Evolutionary conservation across 2,888 invertebrate genomes (phyloP), one percentile per base, ranked within the genome.

Genomic region (Andricus quercusramuli): DNA sequence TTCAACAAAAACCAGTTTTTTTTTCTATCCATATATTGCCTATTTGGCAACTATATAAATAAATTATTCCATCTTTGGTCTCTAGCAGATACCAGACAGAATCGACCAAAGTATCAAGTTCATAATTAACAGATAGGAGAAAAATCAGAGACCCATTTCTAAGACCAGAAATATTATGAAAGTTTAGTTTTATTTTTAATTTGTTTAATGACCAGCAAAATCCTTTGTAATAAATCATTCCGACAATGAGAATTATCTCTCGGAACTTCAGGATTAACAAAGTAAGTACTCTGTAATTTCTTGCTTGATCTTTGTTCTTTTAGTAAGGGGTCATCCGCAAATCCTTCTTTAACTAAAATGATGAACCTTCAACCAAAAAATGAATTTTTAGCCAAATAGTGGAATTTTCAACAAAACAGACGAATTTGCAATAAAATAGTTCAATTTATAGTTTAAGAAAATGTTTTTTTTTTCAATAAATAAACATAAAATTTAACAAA

Each of bases 1-100:
- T 20, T 74, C 25, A 74, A 20, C 70, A 74, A 51, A 74, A 74
- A 74, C 70, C 56, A 51, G 56, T 74, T 74, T 29, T 20, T 32
- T 29, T 37, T 37, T 25, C 20, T 51, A 74, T 5, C 9, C 29
- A 56, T 51, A 74, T 32, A 29, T 47, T 8, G 29, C 9, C 51
- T 29, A 17, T 51, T 74, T 74, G 4, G 25, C 51, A 25, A 25
- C 20, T 20, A 20, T 70, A 29, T 3, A 47, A n/a, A 51, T 51
- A 29, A 51, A 6, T n/a, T 17, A 47, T 11, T 70, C 29, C 70
- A 13, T 20, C 56, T 74, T 74, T 56, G n/a, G 32, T n/a, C 13
- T 32, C 1, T 5, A 74, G 32, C 32, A 9, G 20, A 51, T 13
- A 51, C 20, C 70, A 29, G 70, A n/a, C n/a, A 51, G n/a, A 29